phyloP scores from a whole-genome alignment of 2,113 vertebrate species.

The Bos javanicus region DNA sequence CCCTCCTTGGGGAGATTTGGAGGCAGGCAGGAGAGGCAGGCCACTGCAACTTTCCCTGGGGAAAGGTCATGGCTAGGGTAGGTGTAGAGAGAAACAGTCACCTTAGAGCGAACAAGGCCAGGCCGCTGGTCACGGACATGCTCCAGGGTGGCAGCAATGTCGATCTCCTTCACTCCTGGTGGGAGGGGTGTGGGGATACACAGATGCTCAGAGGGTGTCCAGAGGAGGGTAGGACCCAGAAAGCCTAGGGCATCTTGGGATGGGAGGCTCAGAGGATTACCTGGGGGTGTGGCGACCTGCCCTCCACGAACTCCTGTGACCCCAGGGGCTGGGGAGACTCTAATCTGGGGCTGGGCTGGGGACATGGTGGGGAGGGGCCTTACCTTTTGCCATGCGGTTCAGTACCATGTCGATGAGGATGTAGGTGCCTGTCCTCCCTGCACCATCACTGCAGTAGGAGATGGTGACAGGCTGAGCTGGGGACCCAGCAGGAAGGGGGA shows the following conservation, averaged over 20 bases:
- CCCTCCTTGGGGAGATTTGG: background rate
- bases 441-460: slow-evolving; percentile 88
- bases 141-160: slow-evolving; percentile 96
- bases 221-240: background rate
- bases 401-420: slow-evolving; percentile 98
- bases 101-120: slow-evolving; percentile 95
- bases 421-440: slow-evolving; percentile 92
- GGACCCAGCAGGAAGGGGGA: background rate
- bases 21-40: background rate
- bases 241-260: background rate
- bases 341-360: rapidly evolving
- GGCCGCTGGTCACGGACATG: slow-evolving; percentile 96
- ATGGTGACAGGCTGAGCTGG: background rate
- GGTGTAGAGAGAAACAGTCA: slow-evolving; percentile 60
- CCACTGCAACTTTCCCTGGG: background rate
- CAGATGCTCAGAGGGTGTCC: background rate
- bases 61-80: background rate
- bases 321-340: background rate
- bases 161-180: slow-evolving; percentile 97
- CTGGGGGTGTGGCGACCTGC: background rate
- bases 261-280: rapidly evolving
- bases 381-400: slow-evolving; percentile 99
- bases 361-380: background rate
- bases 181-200: background rate
- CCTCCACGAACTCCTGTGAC: rapidly evolving